Conservation (phyloP, 2,797 vertebrate species). For the Gymnoscopelus microlampas region DNA sequence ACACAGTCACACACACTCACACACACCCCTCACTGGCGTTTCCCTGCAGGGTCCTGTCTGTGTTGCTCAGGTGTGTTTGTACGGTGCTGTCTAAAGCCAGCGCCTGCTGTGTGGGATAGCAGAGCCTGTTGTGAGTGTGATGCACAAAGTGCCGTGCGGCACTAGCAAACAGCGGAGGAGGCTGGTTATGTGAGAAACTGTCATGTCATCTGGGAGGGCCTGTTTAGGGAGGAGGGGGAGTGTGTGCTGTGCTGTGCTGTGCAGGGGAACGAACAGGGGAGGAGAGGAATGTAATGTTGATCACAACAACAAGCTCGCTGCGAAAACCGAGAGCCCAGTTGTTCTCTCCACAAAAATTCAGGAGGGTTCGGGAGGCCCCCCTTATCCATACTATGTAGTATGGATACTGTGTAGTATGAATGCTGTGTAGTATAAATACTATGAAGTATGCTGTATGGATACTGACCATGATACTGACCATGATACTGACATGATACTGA, state of each 20-base stretch:
- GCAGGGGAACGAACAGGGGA: slow-evolving; percentile 14
- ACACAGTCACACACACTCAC: slow-evolving; percentile 3
- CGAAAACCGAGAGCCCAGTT: slow-evolving; percentile 26
- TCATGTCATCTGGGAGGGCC: slow-evolving; percentile 58
- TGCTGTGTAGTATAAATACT: too few species aligned
- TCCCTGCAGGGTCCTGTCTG: slow-evolving; percentile 63
- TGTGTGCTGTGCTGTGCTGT: slow-evolving; percentile 17
- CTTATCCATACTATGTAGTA: too few species aligned
- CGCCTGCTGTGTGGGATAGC: slow-evolving; percentile 65
- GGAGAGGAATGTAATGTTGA: slow-evolving; percentile 37
- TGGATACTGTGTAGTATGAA: too few species aligned
- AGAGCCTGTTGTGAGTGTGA: slow-evolving; percentile 65
- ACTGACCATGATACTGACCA: too few species aligned
- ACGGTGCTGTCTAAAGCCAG: slow-evolving; percentile 46
- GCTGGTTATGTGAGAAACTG: slow-evolving; percentile 63
- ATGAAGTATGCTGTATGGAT: too few species aligned
- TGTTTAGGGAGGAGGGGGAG: slow-evolving; percentile 40
- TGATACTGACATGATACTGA: too few species aligned
- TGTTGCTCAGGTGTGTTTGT: slow-evolving; percentile 71
- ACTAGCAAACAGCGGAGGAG: slow-evolving; percentile 65
- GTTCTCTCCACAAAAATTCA: slow-evolving; percentile 8
- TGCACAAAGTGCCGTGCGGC: slow-evolving; percentile 61
- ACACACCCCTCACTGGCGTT: slow-evolving; percentile 5
- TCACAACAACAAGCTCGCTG: slow-evolving; percentile 34
- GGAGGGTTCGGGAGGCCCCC: too few species aligned